Conservation (phyloP, 2,888 invertebrate genomes). For the Latrodectus hesperus region DNA sequence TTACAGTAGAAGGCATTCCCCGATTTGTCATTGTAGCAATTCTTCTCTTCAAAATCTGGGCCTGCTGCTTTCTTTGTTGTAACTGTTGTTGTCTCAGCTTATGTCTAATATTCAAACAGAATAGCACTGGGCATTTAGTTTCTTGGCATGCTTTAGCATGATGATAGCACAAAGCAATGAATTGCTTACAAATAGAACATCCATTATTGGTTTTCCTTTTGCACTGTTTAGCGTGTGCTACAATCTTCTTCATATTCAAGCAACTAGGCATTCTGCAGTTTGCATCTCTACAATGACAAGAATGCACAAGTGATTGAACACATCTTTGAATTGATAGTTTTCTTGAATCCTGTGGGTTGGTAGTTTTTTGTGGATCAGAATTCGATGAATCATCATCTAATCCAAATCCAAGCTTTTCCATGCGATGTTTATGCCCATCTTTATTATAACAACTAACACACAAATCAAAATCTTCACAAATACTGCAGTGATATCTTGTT, state of each 20-base stretch:
- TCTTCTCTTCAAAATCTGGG: slow-evolving; percentile 85
- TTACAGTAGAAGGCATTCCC: slow-evolving; percentile 48
- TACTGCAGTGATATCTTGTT: slow-evolving; percentile 96
- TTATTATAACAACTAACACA: slow-evolving; percentile 96
- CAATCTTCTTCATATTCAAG: slow-evolving; percentile 99
- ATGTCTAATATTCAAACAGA: slow-evolving; percentile 98
- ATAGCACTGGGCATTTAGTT: slow-evolving; percentile 97
- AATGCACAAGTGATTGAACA: slow-evolving; percentile 94
- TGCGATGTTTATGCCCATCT: slow-evolving; percentile 95
- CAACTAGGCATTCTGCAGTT: slow-evolving; percentile 98
- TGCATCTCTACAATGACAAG: slow-evolving; percentile 97
- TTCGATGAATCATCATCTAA: slow-evolving; percentile 50
- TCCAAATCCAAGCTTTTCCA: slow-evolving; percentile 97
- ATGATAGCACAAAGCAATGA: slow-evolving; percentile 98
- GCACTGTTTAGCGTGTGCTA: slow-evolving; percentile 97
- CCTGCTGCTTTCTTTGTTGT: slow-evolving; percentile 95
- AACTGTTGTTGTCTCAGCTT: slow-evolving; percentile 97
- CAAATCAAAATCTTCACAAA: slow-evolving; percentile 99
- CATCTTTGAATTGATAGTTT: slow-evolving; percentile 93
- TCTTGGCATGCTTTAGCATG: slow-evolving; percentile 98
- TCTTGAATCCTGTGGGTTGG: slow-evolving; percentile 87
- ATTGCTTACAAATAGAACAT: slow-evolving; percentile 98
- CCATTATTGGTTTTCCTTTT: slow-evolving; percentile 88
- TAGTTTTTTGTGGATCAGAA: slow-evolving; percentile 73
- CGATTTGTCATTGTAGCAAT: slow-evolving; percentile 77